Evolutionary conservation across 1,140 invertebrate genomes (phyloP).

Genomic region (Harpegnathos saltator): DNA sequence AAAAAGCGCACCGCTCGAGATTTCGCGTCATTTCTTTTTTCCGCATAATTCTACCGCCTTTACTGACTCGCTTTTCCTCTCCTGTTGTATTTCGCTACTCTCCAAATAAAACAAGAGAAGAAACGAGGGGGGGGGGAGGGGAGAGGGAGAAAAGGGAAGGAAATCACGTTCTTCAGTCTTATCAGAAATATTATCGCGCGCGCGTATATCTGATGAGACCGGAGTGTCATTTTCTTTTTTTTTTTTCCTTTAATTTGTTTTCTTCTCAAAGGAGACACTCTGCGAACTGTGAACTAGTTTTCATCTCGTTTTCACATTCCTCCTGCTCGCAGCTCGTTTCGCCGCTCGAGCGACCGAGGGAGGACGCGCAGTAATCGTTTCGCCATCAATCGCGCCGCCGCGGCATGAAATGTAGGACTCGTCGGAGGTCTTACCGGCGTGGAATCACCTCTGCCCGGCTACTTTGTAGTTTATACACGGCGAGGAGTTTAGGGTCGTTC

Average conservation of each 20-base stretch:
- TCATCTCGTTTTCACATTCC: too few species aligned
- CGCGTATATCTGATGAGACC: neutral
- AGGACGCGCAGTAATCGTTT: neutral
- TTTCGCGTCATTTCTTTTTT: constrained; percentile 42
- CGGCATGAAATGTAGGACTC: constrained; percentile 9
- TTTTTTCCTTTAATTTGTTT: neutral
- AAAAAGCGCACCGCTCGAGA: constrained; percentile 30
- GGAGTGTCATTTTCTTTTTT: neutral
- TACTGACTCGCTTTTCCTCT: constrained; percentile 10
- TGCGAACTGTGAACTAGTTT: too few species aligned
- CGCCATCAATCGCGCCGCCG: neutral
- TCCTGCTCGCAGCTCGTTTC: too few species aligned
- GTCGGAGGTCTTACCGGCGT: neutral
- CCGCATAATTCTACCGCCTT: constrained; percentile 40
- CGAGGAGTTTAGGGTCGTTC: constrained; percentile 51
- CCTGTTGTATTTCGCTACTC: neutral
- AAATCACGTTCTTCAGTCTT: neutral
- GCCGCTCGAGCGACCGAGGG: neutral
- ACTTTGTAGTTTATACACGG: constrained; percentile 55
- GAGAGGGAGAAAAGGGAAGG: too few species aligned
- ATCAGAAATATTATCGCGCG: neutral
- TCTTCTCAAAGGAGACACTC: neutral
- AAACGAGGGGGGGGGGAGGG: too few species aligned
- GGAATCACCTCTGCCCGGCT: neutral
- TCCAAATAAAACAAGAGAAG: neutral